phyloP scores from a whole-genome alignment of 2,113 vertebrate species.

The Rana temporaria region DNA sequence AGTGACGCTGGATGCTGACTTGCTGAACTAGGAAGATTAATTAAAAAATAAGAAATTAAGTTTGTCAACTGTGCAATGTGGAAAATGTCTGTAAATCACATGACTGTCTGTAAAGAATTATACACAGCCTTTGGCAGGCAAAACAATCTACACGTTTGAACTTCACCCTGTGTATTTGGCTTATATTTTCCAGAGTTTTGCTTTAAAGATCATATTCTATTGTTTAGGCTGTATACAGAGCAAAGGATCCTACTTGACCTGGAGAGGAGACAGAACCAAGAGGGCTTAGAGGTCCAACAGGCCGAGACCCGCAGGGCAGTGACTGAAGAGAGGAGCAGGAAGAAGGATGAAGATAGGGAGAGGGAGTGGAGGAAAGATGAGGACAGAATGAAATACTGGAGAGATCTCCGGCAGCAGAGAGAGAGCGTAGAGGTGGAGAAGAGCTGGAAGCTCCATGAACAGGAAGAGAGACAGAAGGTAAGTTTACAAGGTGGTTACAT shows the following conservation, averaged over 20 bases:
- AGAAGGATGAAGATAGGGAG: slow-evolving; percentile 46
- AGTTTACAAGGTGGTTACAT: background rate
- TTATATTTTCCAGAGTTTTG: too few species aligned
- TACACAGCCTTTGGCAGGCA: too few species aligned
- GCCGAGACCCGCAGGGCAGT: slow-evolving; percentile 60
- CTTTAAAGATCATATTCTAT: too few species aligned
- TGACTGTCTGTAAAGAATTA: too few species aligned
- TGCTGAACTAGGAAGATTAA: too few species aligned
- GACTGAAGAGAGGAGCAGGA: slow-evolving; percentile 60
- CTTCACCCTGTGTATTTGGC: too few species aligned
- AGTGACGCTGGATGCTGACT: too few species aligned
- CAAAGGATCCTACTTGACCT: slow-evolving; percentile 61
- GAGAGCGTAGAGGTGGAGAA: slow-evolving; percentile 50
- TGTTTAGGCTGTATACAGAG: slow-evolving; percentile 54
- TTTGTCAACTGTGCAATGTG: too few species aligned
- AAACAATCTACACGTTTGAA: too few species aligned
- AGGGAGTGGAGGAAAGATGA: slow-evolving; percentile 58
- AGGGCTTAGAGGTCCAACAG: slow-evolving; percentile 54
- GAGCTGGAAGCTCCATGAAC: slow-evolving; percentile 27
- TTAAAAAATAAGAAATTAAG: too few species aligned
- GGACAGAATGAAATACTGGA: slow-evolving; percentile 62
- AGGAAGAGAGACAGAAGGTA: slow-evolving; percentile 62
- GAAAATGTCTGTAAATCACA: too few species aligned
- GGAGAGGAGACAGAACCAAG: slow-evolving; percentile 64
- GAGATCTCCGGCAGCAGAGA: slow-evolving; percentile 33